phyloP scores from a whole-genome alignment of 1,140 invertebrate species.

The Elysia chlorotica region DNA sequence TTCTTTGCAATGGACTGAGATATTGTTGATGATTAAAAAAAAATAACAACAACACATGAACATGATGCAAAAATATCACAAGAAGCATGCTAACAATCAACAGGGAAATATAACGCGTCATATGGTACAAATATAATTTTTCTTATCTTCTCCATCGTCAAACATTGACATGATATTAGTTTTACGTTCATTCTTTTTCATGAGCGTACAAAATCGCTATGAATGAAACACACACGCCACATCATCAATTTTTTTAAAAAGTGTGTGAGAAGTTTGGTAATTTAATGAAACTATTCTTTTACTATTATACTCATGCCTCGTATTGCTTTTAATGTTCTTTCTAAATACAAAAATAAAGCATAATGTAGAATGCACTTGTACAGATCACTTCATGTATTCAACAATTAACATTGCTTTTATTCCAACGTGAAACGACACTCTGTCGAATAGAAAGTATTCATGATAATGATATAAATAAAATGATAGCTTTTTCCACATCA shows the following conservation, averaged over 20 bases:
- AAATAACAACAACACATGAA: not conserved
- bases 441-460: no score
- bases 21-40: not conserved
- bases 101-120: not conserved
- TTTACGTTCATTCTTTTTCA: not conserved
- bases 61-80: conserved; percentile 20
- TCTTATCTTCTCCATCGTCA: not conserved
- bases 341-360: no score
- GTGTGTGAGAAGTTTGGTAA: not conserved
- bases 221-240: not conserved
- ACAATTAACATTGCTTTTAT: no score
- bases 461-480: no score
- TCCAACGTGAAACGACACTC: no score
- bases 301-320: not conserved
- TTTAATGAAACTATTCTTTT: not conserved
- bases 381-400: no score
- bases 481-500: no score
- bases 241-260: no score
- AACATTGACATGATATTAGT: not conserved
- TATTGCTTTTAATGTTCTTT: no score
- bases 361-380: no score
- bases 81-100: conserved; percentile 3
- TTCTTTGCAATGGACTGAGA: conserved; percentile 8
- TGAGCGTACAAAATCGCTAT: not conserved
- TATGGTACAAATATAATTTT: not conserved